phyloP scores from a whole-genome alignment of 2,113 vertebrate species.

The Acrocephalus kingi region DNA sequence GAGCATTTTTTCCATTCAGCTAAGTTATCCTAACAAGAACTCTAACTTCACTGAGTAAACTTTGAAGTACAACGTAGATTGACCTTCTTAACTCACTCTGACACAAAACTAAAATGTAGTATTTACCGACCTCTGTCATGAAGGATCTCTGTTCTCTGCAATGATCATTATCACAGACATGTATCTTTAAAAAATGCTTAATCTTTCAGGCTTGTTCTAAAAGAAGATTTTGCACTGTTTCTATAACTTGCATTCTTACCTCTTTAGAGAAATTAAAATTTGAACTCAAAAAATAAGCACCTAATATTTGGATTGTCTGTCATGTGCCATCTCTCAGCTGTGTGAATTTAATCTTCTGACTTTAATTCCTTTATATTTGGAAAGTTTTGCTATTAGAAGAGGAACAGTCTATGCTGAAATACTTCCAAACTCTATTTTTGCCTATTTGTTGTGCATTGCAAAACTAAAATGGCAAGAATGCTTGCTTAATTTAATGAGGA shows the following conservation, averaged over 20 bases:
- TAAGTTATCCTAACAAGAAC: background rate
- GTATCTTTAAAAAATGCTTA: background rate
- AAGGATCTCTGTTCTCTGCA: background rate
- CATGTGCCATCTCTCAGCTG: background rate
- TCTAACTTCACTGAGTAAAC: background rate
- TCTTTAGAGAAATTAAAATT: background rate
- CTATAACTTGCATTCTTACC: background rate
- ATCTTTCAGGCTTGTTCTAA: background rate
- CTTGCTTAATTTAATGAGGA: background rate
- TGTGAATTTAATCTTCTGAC: constrained; percentile 12
- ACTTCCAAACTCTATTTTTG: background rate
- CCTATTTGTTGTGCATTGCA: background rate
- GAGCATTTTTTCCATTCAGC: background rate
- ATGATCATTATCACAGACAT: background rate
- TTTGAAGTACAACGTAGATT: background rate
- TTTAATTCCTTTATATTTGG: background rate
- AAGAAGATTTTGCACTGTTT: background rate
- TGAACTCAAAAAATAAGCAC: background rate
- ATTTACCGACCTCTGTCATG: background rate
- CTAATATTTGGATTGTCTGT: background rate
- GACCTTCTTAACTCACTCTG: background rate
- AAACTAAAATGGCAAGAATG: background rate
- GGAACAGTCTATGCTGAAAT: background rate
- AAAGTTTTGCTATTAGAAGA: background rate
- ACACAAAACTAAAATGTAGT: background rate